phyloP scores from a whole-genome alignment of 2,888 invertebrate genomes.

The Drosophila eohydei region DNA sequence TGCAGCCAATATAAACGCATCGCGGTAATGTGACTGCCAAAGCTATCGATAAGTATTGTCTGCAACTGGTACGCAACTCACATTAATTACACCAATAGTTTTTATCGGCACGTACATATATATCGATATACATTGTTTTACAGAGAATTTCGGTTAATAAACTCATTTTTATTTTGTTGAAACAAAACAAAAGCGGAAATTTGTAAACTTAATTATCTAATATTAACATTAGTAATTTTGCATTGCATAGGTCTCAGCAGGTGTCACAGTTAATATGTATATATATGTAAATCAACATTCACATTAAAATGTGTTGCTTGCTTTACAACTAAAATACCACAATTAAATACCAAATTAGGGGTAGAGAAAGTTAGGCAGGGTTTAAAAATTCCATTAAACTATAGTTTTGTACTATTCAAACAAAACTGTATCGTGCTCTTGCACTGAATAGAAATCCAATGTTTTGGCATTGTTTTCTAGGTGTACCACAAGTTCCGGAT shows the following conservation, averaged over 20 bases:
- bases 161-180: slow-evolving; percentile 44
- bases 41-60: slow-evolving; percentile 18
- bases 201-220: slow-evolving; percentile 52
- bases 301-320: slow-evolving; percentile 25
- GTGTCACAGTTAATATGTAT: slow-evolving; percentile 21
- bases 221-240: slow-evolving; percentile 57
- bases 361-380: background rate
- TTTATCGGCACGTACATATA: too few species aligned
- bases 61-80: background rate
- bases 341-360: slow-evolving; percentile 45
- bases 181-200: slow-evolving; percentile 44
- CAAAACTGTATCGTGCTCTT: slow-evolving; percentile 92
- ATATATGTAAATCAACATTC: slow-evolving; percentile 11
- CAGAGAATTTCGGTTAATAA: slow-evolving; percentile 23
- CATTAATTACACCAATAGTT: background rate
- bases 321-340: slow-evolving; percentile 60
- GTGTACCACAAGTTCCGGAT: slow-evolving; percentile 89
- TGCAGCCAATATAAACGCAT: slow-evolving; percentile 46
- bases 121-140: slow-evolving; percentile 11
- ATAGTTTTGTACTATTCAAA: slow-evolving; percentile 85
- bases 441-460: slow-evolving; percentile 92
- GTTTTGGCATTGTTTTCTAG: slow-evolving; percentile 94
- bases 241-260: slow-evolving; percentile 30
- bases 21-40: slow-evolving; percentile 36
- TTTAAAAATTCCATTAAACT: background rate